Percentiles rank a stretch among this genome's conserved stretches.
phyloP scores from a whole-genome alignment of 1,140 invertebrate species.

The Meloidogyne chitwoodi region DNA sequence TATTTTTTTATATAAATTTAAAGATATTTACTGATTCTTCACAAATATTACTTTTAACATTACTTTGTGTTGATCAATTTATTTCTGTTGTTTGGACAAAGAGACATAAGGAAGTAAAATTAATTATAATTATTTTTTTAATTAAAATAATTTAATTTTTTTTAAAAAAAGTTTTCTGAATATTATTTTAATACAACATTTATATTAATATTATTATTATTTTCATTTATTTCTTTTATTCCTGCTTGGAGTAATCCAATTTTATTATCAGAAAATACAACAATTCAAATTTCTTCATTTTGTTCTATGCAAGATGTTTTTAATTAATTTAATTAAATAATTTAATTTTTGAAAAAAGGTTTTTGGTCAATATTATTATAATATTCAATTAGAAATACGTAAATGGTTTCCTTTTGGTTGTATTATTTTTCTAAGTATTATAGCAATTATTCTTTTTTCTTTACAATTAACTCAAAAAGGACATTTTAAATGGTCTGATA shows the following conservation, averaged over 20 bases:
- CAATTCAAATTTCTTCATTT: conserved; percentile 28
- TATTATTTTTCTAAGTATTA: conserved; percentile 6
- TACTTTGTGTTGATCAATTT: conserved; percentile 34
- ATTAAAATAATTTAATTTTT: neutral
- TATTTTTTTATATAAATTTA: too few species aligned
- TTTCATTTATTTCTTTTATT: conserved; percentile 16
- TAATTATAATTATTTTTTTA: too few species aligned
- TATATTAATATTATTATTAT: conserved; percentile 18
- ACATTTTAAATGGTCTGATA: conserved; percentile 41
- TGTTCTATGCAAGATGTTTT: conserved; percentile 23
- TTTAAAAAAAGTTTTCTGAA: conserved; percentile 9
- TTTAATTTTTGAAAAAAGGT: conserved; percentile 1
- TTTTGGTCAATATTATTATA: conserved; percentile 26
- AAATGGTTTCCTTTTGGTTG: conserved; percentile 21
- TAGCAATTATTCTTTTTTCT: conserved; percentile 11
- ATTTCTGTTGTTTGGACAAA: conserved; percentile 36
- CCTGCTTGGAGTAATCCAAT: conserved; percentile 26
- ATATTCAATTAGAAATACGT: conserved; percentile 22
- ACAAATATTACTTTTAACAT: conserved; percentile 7
- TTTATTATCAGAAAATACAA: conserved; percentile 19
- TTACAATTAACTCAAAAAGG: conserved; percentile 35
- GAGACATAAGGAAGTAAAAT: conserved; percentile 33
- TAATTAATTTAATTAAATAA: neutral
- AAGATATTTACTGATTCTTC: conserved; percentile 24
- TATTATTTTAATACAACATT: conserved; percentile 29